Evolutionary conservation across 2,888 invertebrate genomes (phyloP), one percentile per base, ranked within the genome.

Genomic region (Protonemura montana): DNA sequence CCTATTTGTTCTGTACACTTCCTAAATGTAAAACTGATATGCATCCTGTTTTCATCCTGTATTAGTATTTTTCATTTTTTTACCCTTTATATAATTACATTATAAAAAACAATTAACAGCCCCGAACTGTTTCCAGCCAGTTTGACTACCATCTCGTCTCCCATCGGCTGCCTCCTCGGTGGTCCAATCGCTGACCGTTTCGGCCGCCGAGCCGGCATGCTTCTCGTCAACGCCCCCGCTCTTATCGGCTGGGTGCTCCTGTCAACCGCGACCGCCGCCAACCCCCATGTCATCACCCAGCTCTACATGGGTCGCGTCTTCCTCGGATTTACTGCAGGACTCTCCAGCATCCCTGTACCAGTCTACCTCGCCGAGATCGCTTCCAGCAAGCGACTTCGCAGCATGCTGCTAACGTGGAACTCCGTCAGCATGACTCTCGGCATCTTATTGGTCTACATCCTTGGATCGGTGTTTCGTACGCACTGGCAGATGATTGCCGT

Each of bases 321-420:
- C 35, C 35, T 26, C 76, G 86, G 86, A n/a, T 41, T 86, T 29
- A 85, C 84, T 30, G 30, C 77, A 27, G 86, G 86, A 10, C 83
- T 86, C 78, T 13, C 86, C 5, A 81, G 82, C 78, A 76, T 82
- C 0, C 84, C 85, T 21, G 86, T 35, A 0, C 77, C 82, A 30
- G 78, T 86, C 29, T 85, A 85, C 29, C 82, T 82, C 76, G 42
- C 29, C 27, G 86, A 86, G 86, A 86, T 82, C 82, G 82, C 86
- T 0, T 78, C 86, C n/a, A 35, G 27, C 0, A 82, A 83, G 2
- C 26, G 78, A 26, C 30, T 86, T 13, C 26, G 82, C 10, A 82
- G 86, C 25, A 30, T 82, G 25, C 30, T 86, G 35, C 26, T 86
- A 10, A 78, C 80, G 78, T 59, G 84, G 82, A 85, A 41, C 80